Evolutionary conservation across 35 echinoderm and acorn worm species (phyloP).

Genomic region (Anneissia japonica): DNA sequence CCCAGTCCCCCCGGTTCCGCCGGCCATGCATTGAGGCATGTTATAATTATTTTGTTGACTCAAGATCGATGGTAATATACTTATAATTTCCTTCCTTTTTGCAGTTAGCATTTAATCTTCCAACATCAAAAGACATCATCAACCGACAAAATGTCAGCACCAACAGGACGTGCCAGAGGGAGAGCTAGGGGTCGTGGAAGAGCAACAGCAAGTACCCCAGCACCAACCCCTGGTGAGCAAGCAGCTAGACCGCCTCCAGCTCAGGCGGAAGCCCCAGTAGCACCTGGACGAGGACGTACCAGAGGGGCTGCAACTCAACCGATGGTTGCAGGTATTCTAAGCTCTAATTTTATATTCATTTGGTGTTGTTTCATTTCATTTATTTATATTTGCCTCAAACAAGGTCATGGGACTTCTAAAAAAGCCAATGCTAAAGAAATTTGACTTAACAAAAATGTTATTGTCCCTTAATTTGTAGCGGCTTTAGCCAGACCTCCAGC

Average conservation of each 20-base stretch:
- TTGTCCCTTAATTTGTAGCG: neutral
- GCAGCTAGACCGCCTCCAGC: neutral
- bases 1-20: no score
- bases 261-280: neutral
- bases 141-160: neutral
- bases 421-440: neutral
- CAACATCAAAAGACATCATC: no score
- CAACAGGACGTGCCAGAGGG: slow-evolving; percentile 2
- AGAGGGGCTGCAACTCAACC: slow-evolving; percentile 3
- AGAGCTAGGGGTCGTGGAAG: neutral
- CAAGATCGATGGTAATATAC: no score
- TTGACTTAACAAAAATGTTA: neutral
- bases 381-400: no score
- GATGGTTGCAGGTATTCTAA: neutral
- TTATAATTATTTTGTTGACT: no score
- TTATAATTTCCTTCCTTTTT: neutral
- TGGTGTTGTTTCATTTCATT: no score
- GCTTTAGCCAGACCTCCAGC: neutral
- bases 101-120: neutral
- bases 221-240: neutral
- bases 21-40: no score
- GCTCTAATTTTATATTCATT: no score
- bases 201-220: neutral
- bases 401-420: no score
- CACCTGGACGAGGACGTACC: neutral